Evolutionary conservation across 2,113 vertebrate genomes (phyloP), one percentile per base, ranked within the genome.

Genomic region (Cottus gobio): DNA sequence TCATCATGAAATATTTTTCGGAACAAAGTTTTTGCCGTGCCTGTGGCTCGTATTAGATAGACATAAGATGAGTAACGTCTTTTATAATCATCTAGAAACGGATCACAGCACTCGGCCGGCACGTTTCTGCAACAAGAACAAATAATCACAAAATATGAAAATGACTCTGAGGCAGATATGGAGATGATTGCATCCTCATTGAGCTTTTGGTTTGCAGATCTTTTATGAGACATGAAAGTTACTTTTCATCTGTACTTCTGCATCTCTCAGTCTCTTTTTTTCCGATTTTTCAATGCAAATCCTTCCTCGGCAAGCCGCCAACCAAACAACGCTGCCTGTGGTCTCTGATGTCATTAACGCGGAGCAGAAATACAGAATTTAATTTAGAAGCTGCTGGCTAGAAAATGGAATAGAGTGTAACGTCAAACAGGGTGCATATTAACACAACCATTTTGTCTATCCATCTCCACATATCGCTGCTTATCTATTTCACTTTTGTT

Each of bases 71-170:
- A 85, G 48, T 34, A 79, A 74, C 34, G 20, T 54, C 56, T 64
- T 64, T 75, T 82, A 34, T 58, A 68, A 50, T 48, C 62, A 68
- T 85, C 64, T 74, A 28, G 74, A 83, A 82, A 28, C 57, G 42
- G 69, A 86, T 85, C 71, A 69, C 76, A 62, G 72, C 50, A 6
- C 36, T 69, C 10, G 7, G 61, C 63, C 68, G 60, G 69, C 74
- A 65, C 74, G 84, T 39, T 69, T 61, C 18, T 82, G 65, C 66
- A 84, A 75, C 57, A 58, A 50, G 75, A 87, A 78, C 74, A 86
- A 90, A 88, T 88, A 88, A 85, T 87, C 87, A 52, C 28, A 24
- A 82, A 84, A 86, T 84, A 54, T 74, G 71, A 83, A 85, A 78
- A 85, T 62, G 77, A 64, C 87, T 86, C 7, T 7, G 52, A 85